A percentile compares a stretch with the other conserved stretches of the same genome.
phyloP scores from a whole-genome alignment of 2,888 invertebrate genomes.

The Lutraria lutraria region DNA sequence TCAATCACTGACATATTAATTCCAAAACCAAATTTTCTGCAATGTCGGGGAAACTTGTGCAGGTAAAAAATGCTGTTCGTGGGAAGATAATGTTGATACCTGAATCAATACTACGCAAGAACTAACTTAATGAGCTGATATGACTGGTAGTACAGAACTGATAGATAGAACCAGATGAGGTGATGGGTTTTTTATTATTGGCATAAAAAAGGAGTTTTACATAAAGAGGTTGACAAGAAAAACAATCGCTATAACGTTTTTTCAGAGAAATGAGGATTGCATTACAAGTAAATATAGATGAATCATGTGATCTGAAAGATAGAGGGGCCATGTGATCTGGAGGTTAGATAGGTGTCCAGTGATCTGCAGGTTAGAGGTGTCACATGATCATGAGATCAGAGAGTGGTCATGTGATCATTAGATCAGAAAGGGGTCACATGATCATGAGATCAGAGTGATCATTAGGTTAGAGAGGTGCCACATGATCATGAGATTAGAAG shows the following conservation, averaged over 20 bases:
- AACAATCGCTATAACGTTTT: not conserved
- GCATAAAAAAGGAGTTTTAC: not conserved
- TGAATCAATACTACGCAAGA: constrained; percentile 5
- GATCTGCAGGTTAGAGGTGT: no score
- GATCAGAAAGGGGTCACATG: no score
- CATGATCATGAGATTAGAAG: no score
- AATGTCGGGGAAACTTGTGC: not conserved
- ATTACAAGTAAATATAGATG: not conserved
- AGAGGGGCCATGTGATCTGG: no score
- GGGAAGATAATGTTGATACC: not conserved
- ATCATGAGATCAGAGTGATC: no score
- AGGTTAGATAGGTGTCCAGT: no score
- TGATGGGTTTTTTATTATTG: not conserved
- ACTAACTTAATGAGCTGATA: not conserved
- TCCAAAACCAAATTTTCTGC: not conserved
- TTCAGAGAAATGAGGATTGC: not conserved
- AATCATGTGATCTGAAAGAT: no score
- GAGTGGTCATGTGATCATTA: no score
- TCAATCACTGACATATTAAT: constrained; percentile 9
- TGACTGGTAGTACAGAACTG: not conserved
- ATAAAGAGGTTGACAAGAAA: not conserved
- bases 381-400: no score
- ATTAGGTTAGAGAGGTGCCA: no score
- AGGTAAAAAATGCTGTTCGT: constrained; percentile 13
- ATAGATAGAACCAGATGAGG: not conserved